Base-by-base conservation (phyloP, 1,140 invertebrate species). In the Druon quercuslanigerum region DNA sequence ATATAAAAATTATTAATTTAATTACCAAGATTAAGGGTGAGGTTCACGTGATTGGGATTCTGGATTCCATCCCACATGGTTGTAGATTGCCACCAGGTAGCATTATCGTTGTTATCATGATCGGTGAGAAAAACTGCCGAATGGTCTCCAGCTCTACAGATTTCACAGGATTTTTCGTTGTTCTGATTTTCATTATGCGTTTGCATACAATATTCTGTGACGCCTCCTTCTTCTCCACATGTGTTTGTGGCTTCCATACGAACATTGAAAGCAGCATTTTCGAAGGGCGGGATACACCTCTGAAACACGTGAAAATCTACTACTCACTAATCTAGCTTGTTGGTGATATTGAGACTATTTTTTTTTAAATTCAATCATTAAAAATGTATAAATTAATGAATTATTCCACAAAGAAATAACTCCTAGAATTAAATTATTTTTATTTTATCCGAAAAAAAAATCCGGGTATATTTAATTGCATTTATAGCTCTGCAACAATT, bases 11-110 rank as follows among this genome's bases (percentile, higher is more conserved):
- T 33, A 33, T 3, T 76, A 82, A 94, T 93, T 92, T 76, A 82
- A 94, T 93, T 92, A 98, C 97, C 94, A 74, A 99, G 93, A 87
- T 95, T 93, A 12, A 99, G 91, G 0, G 98, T 99, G 19, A 99
- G 92, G 90, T 99, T 99, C 51, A 99, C 97, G 91, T 95, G 94
- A 85, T 95, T 96, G 0, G 97, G 96, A 88, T 95, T 96, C 87
- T 98, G 96, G 17, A 99, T 95, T 16, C 94, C 95, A 83, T 99
- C 97, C 80, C 94, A 94, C 97, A 99, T 99, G 0, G 99, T 99
- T 85, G 99, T 97, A 3, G 97, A 99, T 87, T 99, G 98, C 98
- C 99, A 99, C 97, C 98, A 99, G 0, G 99, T 99, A 79, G 95
- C 95, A 87, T 98, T 96, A 57, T 97, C 95, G 78, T 96, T 94